Evolutionary conservation across 2,113 vertebrate species (phyloP), one percentile per base, ranked within the genome.

Genomic region (Holacanthus passer): DNA sequence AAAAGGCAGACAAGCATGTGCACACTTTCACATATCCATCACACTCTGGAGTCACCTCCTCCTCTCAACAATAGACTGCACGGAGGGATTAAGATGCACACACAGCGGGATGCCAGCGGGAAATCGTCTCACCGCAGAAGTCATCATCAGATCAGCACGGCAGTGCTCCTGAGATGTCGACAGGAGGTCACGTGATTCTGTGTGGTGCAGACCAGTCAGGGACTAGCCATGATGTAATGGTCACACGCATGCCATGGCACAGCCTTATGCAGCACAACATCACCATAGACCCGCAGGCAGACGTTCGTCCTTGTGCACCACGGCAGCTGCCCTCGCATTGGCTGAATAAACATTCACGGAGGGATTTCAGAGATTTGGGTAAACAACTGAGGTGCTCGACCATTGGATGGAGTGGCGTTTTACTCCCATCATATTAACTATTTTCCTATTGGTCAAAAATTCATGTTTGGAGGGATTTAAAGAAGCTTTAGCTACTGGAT

Each of bases 301-400:
- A 72, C 86, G 22, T 82, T 86, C 22, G 81, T 87, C 87, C 85
- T 83, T 87, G 83, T 85, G 69, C 74, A 59, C 50, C 41, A 11
- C 53, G 20, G 85, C 76, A 87, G 63, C 83, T 72, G 87, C 84
- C 68, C 66, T 85, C 58, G 9, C 66, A 82, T 81, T 91, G 91
- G 88, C 86, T 85, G 87, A 90, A 86, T 65, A 83, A 87, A 90
- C 78, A 76, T 88, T 89, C 60, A 74, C 12, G 5, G 77, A 79
- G 86, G 91, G 89, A 92, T 92, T 93, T 89, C 41, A 82, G 89
- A 88, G 89, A 91, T 94, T 91, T 92, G 84, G 82, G 82, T 87
- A 84, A 92, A 92, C 70, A 81, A 74, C 84, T 29, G 79, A 90
- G 84, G 84, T 83, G 88, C 87, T 70, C 32, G 29, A 79, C 85